These are phyloP conservation scores for Sesamia inferens DNA, from an alignment of 2,888 invertebrate genomes.

Conservation along the genomic window DNA sequence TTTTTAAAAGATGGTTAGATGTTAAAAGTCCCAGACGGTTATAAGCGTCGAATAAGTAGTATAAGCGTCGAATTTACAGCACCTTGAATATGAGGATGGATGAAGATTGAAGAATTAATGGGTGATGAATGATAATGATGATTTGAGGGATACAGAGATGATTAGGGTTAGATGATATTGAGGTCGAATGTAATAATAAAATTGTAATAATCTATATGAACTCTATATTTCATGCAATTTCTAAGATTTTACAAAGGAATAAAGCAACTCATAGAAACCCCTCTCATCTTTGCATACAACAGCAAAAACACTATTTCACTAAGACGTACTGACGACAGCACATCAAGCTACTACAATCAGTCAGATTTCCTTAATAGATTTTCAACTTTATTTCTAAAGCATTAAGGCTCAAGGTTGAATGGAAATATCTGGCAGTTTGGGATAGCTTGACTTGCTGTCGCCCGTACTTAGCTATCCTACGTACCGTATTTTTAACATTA, in stretches of 20 bases:
- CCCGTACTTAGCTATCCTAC: too few species aligned
- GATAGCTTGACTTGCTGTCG: too few species aligned
- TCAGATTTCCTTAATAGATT: too few species aligned
- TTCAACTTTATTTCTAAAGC: too few species aligned
- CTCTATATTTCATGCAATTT: background rate
- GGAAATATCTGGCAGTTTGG: too few species aligned
- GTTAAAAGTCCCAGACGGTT: slow-evolving; percentile 13
- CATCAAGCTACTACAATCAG: too few species aligned
- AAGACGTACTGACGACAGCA: background rate
- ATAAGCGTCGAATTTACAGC: slow-evolving; percentile 22
- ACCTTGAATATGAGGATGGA: background rate
- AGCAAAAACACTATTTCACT: background rate
- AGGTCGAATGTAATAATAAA: slow-evolving; percentile 3
- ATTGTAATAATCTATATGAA: background rate
- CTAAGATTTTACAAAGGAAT: background rate
- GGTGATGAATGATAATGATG: background rate
- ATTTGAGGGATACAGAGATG: background rate
- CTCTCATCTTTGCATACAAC: background rate
- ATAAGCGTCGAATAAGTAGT: slow-evolving; percentile 22
- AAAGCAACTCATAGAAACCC: background rate
- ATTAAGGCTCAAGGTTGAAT: too few species aligned
- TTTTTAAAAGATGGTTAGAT: slow-evolving; percentile 12
- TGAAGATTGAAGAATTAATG: slow-evolving; percentile 1
- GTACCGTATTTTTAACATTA: too few species aligned
- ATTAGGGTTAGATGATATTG: background rate